A percentile compares a stretch with the other conserved stretches of the same genome.
Conservation (phyloP, 2,797 vertebrate genomes). For the Sebastes alutus region DNA sequence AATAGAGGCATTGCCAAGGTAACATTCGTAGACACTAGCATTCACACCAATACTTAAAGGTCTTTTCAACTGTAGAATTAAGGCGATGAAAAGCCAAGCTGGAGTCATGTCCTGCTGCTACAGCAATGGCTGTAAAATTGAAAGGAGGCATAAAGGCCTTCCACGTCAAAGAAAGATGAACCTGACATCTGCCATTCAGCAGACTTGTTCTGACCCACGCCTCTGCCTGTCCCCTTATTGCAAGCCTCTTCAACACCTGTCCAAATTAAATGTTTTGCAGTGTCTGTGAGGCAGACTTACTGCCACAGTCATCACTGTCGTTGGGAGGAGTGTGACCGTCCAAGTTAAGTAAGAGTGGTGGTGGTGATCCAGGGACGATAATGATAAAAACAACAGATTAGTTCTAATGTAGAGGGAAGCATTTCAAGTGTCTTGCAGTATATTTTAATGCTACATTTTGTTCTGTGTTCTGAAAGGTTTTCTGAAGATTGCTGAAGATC, state of each 20-base stretch:
- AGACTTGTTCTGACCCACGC: conserved; percentile 60
- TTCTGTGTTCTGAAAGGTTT: background rate
- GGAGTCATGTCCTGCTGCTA: conserved; percentile 25
- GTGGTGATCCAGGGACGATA: background rate
- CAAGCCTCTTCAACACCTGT: conserved; percentile 37
- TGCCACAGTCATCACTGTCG: conserved; percentile 13
- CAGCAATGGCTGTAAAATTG: conserved; percentile 39
- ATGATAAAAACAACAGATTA: background rate
- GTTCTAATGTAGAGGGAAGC: background rate
- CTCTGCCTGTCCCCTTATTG: conserved; percentile 41
- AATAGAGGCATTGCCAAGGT: background rate
- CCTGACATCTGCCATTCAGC: conserved; percentile 74
- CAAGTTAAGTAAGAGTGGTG: background rate
- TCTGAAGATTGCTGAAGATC: background rate
- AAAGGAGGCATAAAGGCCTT: conserved; percentile 33
- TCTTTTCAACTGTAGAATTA: conserved; percentile 20
- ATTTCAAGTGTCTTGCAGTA: background rate
- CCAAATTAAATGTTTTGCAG: conserved; percentile 49
- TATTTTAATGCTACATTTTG: background rate
- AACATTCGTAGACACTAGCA: background rate
- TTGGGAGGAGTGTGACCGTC: background rate
- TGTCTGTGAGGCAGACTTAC: conserved; percentile 26
- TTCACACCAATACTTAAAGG: background rate
- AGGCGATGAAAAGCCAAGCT: conserved; percentile 19
- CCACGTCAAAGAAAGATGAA: conserved; percentile 53